Conservation (phyloP, 2,113 vertebrate genomes). For the Gavia stellata region DNA sequence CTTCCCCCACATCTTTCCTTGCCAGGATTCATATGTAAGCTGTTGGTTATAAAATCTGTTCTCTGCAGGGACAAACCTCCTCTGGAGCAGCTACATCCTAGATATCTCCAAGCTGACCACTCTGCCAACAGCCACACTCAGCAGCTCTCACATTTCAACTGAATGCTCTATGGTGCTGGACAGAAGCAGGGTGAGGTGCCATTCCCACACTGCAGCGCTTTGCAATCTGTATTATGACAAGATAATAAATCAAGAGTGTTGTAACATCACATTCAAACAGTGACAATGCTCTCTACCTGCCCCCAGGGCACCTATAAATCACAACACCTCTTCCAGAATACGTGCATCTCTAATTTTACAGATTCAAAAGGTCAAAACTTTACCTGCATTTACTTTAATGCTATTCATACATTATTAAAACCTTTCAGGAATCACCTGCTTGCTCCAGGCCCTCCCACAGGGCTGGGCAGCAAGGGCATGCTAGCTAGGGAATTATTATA, state of each 20-base stretch:
- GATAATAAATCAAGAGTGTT: neutral
- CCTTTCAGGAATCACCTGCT: neutral
- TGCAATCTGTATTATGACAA: neutral
- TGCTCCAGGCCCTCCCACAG: neutral
- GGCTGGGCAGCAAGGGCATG: neutral
- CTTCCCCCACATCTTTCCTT: neutral
- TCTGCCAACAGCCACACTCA: neutral
- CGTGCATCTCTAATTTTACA: neutral
- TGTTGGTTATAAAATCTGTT: neutral
- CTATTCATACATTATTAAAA: constrained; percentile 14
- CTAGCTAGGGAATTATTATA: neutral
- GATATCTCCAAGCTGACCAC: neutral
- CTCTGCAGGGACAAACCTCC: neutral
- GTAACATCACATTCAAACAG: neutral
- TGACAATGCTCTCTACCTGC: neutral
- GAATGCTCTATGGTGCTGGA: neutral
- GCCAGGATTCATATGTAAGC: neutral
- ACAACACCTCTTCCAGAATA: neutral
- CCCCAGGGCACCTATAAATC: neutral
- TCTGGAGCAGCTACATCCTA: neutral
- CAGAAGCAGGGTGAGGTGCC: neutral
- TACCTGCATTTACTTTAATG: neutral
- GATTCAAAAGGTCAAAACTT: constrained; percentile 18
- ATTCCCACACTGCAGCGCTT: neutral
- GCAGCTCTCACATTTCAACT: rapidly evolving